These are phyloP conservation scores for Monomorium pharaonis DNA, from an alignment of 1,140 invertebrate genomes.

Conservation along the genomic window DNA sequence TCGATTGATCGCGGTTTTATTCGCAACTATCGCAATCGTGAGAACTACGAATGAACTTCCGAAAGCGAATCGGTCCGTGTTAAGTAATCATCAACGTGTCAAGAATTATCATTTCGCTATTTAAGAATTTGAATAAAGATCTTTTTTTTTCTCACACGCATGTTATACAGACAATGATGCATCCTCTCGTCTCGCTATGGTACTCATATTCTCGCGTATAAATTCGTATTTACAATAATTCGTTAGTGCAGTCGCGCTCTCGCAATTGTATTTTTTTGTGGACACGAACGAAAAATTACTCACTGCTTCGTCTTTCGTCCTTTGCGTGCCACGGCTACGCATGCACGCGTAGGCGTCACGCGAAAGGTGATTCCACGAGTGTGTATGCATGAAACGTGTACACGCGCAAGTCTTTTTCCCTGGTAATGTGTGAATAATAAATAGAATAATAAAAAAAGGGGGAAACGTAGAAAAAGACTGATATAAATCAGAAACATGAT, in stretches of 20 bases:
- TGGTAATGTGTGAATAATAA: constrained; percentile 66
- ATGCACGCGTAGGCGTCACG: not conserved
- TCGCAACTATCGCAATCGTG: constrained; percentile 49
- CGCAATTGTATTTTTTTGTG: constrained; percentile 57
- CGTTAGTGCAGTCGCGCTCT: constrained; percentile 70
- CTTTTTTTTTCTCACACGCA: constrained; percentile 6
- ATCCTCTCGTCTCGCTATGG: constrained; percentile 35
- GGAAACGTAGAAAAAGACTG: constrained; percentile 43
- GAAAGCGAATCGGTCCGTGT: constrained; percentile 61
- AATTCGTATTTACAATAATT: constrained; percentile 80
- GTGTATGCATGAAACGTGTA: constrained; percentile 35
- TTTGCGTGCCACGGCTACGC: constrained; percentile 1
- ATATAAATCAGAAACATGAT: constrained; percentile 58
- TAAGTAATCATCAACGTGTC: constrained; percentile 48
- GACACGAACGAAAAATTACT: constrained; percentile 53
- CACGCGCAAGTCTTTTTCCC: constrained; percentile 47
- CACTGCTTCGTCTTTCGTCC: constrained; percentile 44
- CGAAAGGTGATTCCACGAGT: constrained; percentile 10
- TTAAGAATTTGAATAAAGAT: constrained; percentile 60
- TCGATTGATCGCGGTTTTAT: constrained; percentile 12
- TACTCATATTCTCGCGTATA: constrained; percentile 61
- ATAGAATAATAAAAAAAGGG: constrained; percentile 68
- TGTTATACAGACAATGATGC: not conserved
- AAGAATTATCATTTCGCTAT: constrained; percentile 55
- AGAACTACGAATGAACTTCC: constrained; percentile 54